phyloP scores from a whole-genome alignment of 1,140 invertebrate genomes.

The Spodoptera frugiperda region DNA sequence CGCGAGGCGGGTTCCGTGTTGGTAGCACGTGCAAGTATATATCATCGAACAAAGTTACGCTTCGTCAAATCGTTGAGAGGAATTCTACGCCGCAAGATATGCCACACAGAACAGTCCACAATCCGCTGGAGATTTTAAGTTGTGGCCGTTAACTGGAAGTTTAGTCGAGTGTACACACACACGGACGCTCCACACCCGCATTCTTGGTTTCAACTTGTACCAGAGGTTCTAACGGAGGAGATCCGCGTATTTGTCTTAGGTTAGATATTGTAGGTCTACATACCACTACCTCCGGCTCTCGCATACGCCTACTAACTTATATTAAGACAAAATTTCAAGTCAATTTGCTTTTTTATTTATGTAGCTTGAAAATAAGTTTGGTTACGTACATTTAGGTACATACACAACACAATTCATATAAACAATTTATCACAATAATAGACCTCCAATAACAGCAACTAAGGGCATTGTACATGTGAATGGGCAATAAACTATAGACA shows the following conservation, averaged over 20 bases:
- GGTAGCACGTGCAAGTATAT: constrained; percentile 33
- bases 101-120: constrained; percentile 4
- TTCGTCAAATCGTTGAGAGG: constrained; percentile 32
- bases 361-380: no score
- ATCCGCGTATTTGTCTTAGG: constrained; percentile 10
- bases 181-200: constrained; percentile 24
- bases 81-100: constrained; percentile 24
- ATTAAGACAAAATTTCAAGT: no score
- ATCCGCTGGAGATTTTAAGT: constrained; percentile 16
- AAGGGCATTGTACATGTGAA: no score
- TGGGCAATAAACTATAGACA: no score
- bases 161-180: constrained; percentile 25
- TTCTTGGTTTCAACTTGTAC: constrained; percentile 21
- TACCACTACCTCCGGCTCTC: background rate
- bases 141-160: constrained; percentile 1
- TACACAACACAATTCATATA: no score
- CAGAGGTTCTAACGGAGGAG: constrained; percentile 8
- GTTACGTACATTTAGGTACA: no score
- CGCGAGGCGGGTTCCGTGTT: constrained; percentile 40
- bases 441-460: no score
- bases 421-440: no score
- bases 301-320: no score
- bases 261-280: background rate
- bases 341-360: no score
- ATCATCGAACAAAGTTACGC: constrained; percentile 31